Percentiles rank a stretch among this genome's conserved stretches.
Evolutionary conservation across 2,888 invertebrate genomes (phyloP).

Genomic region (Crematogaster levior): DNA sequence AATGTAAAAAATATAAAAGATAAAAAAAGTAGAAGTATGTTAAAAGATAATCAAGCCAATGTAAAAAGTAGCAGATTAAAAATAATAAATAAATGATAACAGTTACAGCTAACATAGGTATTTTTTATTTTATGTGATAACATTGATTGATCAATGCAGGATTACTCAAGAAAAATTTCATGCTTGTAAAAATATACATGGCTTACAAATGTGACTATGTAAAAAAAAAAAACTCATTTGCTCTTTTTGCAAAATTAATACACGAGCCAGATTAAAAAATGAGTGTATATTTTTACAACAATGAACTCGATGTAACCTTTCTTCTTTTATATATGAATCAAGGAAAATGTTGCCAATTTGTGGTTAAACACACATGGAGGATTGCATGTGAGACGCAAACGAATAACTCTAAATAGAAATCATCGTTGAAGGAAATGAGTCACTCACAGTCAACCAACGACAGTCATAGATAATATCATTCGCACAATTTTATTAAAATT

Average conservation of each 20-base stretch:
- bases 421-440: slow-evolving; percentile 66
- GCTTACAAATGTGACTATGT: neutral
- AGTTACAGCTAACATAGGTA: neutral
- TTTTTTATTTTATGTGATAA: no score
- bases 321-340: neutral
- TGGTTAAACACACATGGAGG: slow-evolving; percentile 24
- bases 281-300: neutral
- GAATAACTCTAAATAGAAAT: slow-evolving; percentile 45
- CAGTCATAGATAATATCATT: slow-evolving; percentile 66
- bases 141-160: neutral
- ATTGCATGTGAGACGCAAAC: slow-evolving; percentile 40
- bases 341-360: slow-evolving; percentile 39
- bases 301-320: neutral
- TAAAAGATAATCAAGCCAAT: neutral
- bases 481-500: slow-evolving; percentile 62
- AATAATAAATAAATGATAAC: neutral
- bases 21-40: no score
- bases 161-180: neutral
- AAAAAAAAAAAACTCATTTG: neutral
- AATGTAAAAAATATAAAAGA: no score
- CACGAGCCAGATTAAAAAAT: neutral
- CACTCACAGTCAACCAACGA: slow-evolving; percentile 63
- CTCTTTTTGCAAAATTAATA: neutral
- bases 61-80: neutral
- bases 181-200: no score